A percentile compares a stretch with the other conserved stretches of the same genome.
These are phyloP conservation scores for Lasioglossum pauxillum DNA, from an alignment of 2,888 invertebrate species.

Conservation along the genomic window DNA sequence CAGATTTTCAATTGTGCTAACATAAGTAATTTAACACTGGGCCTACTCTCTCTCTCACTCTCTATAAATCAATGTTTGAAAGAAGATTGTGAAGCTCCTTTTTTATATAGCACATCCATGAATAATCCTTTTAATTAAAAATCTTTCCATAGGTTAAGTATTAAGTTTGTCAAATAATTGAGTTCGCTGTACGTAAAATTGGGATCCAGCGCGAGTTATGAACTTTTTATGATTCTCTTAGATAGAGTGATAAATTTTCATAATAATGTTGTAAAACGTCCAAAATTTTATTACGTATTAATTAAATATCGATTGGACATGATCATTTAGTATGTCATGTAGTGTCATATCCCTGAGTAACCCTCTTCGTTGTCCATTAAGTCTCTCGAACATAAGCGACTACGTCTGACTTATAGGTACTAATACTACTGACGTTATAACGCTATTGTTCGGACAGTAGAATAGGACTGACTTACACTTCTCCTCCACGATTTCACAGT, in stretches of 20 bases:
- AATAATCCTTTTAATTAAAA: background rate
- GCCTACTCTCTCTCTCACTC: background rate
- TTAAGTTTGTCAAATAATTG: background rate
- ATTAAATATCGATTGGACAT: background rate
- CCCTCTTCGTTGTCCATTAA: background rate
- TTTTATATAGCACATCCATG: background rate
- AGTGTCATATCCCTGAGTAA: background rate
- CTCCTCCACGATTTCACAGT: too few species aligned
- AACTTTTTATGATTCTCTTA: background rate
- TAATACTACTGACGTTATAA: background rate
- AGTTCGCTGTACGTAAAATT: background rate
- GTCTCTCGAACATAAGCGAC: background rate
- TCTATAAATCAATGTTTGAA: background rate
- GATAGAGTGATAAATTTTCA: background rate
- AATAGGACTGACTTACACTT: too few species aligned
- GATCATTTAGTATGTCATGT: background rate
- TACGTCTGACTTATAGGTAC: background rate
- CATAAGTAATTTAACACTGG: background rate
- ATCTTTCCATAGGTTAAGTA: background rate
- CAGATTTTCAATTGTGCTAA: background rate
- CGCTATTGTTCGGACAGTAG: too few species aligned
- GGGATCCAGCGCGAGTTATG: background rate
- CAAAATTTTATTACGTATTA: too few species aligned
- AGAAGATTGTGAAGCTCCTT: background rate
- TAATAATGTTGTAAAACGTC: background rate